Conservation (phyloP, 2,888 invertebrate genomes). For the Seira sanloemensis region DNA sequence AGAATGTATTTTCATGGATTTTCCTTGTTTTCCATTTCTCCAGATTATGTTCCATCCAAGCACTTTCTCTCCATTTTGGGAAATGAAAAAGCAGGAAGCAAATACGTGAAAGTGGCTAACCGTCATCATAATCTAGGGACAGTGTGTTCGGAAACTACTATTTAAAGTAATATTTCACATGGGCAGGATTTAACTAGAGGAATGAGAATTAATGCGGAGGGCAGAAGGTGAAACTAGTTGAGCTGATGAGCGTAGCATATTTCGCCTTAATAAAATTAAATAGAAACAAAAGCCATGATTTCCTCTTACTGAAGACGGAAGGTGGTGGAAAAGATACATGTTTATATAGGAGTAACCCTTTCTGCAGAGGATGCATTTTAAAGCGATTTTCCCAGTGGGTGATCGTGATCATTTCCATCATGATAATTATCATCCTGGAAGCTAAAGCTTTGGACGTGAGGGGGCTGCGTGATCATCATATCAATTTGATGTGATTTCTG, state of each 20-base stretch:
- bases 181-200: neutral
- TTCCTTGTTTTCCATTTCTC: conserved; percentile 15
- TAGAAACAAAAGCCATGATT: neutral
- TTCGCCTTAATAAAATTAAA: neutral
- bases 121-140: conserved; percentile 41
- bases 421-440: too few relatives aligned
- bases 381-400: neutral
- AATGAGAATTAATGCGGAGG: neutral
- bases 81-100: too few relatives aligned
- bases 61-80: too few relatives aligned
- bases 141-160: too few relatives aligned
- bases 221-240: neutral
- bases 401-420: neutral
- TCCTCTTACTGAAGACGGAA: neutral
- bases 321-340: neutral
- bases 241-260: neutral
- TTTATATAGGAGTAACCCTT: neutral
- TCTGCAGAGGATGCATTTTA: neutral
- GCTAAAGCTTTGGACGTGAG: neutral
- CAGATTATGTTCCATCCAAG: neutral
- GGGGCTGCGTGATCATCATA: neutral
- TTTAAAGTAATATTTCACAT: too few relatives aligned
- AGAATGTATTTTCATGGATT: conserved; percentile 31
- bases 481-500: neutral
- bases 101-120: conserved; percentile 53